Conservation (phyloP, 2,113 vertebrate species). For the Phalacrocorax pelagicus region DNA sequence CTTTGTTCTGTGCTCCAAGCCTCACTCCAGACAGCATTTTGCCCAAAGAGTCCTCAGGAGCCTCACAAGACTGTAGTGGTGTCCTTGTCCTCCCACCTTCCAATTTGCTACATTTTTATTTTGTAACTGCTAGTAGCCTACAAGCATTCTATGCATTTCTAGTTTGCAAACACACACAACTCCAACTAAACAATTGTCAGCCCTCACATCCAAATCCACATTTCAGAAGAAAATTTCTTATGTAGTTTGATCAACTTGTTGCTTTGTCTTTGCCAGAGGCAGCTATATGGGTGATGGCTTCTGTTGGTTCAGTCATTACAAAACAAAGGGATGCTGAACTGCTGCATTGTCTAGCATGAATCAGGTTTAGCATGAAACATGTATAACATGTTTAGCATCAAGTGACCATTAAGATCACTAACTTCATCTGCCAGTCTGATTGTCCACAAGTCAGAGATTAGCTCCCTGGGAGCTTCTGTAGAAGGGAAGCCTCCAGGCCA, state of each 20-base stretch:
- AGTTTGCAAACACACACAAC: not conserved
- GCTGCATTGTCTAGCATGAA: not conserved
- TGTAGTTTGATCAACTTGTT: not conserved
- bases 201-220: not conserved
- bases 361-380: not conserved
- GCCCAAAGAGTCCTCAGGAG: not conserved
- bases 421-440: not conserved
- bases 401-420: not conserved
- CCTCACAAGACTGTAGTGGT: not conserved
- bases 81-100: not conserved
- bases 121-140: not conserved
- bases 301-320: not conserved
- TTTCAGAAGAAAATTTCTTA: not conserved
- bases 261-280: not conserved
- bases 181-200: not conserved
- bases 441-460: not conserved
- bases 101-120: not conserved
- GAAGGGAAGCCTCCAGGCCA: not conserved
- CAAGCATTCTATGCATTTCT: not conserved
- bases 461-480: not conserved
- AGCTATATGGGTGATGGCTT: not conserved
- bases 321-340: not conserved
- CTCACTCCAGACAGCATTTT: not conserved
- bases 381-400: not conserved
- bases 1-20: not conserved